Evolutionary conservation across 1,140 invertebrate genomes (phyloP), one percentile per base, ranked within the genome.

Genomic region (Pseudomyrmex cubaensis): DNA sequence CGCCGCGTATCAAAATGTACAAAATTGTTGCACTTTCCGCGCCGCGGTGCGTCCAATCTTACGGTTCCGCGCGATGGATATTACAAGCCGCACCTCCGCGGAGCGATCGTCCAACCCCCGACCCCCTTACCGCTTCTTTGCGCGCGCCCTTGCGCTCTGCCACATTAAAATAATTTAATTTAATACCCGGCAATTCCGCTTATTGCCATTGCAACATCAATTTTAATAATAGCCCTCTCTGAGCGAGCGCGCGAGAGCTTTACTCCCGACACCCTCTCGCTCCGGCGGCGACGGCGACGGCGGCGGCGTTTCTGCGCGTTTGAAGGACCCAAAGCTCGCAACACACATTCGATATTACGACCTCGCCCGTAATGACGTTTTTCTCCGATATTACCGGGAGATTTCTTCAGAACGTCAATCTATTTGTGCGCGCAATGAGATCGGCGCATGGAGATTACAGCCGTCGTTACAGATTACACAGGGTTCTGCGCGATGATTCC

Each of bases 141-240:
- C 69, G 70, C 75, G 67, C 62, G 70, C 54, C 85, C 70, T 44
- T 52, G 82, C 72, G 35, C 35, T 35, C 35, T 87, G 82, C 85
- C 48, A 83, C 87, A 89, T 92, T 90, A 92, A 92, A 91, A 92
- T 91, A 90, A 92, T 93, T 91, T 88, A 92, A 93, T 93, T 91
- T 92, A 92, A 92, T 92, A 91, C 91, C 88, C 89, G 73, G 89
- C 90, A 90, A 93, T 92, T 91, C 87, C 83, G 85, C 89, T 92
- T 91, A 92, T 93, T 91, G 89, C 89, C 88, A 90, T 91, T 92
- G 89, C 87, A 91, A 89, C 89, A 92, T 92, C 89, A 91, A 92
- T 92, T 90, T 91, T 92, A 91, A 92, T 92, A 91, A 92, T 90
- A 90, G 88, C 59, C 87, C 85, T 91, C 78, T 85, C 78, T 85